These are phyloP conservation scores for Azemiops feae DNA, from an alignment of 2,113 vertebrate species.

Conservation along the genomic window DNA sequence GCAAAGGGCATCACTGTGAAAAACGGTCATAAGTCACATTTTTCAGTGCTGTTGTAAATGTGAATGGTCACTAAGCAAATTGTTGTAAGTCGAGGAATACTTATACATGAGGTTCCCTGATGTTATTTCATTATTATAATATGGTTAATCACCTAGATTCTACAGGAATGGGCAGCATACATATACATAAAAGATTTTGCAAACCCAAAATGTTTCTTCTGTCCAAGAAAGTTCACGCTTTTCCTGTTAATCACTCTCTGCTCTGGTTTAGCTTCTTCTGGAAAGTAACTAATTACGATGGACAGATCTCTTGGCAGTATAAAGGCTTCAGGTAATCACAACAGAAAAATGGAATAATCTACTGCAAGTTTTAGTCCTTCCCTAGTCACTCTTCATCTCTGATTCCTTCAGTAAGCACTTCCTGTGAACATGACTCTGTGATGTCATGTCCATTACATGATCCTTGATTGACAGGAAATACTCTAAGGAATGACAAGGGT, in stretches of 20 bases:
- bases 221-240: too few species aligned
- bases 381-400: not conserved
- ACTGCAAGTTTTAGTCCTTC: not conserved
- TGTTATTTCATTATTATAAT: not conserved
- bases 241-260: not conserved
- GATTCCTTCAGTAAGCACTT: not conserved
- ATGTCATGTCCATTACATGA: not conserved
- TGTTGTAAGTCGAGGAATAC: not conserved
- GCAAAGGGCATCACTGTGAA: not conserved
- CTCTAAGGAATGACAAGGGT: not conserved
- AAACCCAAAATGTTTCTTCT: not conserved
- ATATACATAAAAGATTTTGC: not conserved
- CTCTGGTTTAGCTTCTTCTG: not conserved
- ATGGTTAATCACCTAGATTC: not conserved
- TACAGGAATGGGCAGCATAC: not conserved
- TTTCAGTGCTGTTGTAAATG: not conserved
- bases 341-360: not conserved
- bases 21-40: not conserved
- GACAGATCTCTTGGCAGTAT: not conserved
- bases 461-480: not conserved
- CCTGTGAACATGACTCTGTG: not conserved
- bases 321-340: not conserved
- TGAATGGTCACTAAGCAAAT: not conserved
- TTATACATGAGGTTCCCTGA: not conserved
- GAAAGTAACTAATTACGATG: not conserved